Evolutionary conservation across 2,113 vertebrate genomes (phyloP).

Genomic region (Python bivittatus): DNA sequence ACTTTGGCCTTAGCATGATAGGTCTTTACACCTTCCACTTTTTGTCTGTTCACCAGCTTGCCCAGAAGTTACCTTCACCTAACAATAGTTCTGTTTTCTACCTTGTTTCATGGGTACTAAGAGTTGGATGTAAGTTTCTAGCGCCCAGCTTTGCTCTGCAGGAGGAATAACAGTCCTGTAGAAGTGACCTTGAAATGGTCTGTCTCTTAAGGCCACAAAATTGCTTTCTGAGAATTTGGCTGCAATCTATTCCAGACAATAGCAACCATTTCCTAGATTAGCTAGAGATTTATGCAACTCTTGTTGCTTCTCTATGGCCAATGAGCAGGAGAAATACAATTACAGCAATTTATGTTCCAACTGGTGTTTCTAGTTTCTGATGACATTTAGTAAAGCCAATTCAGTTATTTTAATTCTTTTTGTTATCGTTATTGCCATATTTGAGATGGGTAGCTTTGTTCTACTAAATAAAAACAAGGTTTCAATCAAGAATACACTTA

Average conservation of each 20-base stretch:
- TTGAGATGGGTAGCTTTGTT: neutral
- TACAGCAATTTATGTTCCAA: neutral
- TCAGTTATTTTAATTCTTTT: neutral
- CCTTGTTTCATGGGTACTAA: no score
- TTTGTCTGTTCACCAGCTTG: no score
- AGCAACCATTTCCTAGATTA: neutral
- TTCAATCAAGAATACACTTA: neutral
- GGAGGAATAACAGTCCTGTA: neutral
- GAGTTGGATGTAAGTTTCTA: no score
- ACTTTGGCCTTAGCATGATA: no score
- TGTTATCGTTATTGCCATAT: neutral
- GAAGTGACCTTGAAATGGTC: neutral
- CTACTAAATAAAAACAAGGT: neutral
- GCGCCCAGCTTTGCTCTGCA: neutral
- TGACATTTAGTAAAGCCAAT: neutral
- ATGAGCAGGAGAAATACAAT: neutral
- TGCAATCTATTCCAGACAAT: neutral
- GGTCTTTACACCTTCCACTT: no score
- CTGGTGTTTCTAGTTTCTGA: neutral
- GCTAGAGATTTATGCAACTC: neutral
- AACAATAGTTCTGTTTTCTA: no score
- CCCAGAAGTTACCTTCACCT: no score
- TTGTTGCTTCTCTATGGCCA: neutral
- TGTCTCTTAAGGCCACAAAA: neutral
- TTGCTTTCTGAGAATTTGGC: neutral